These are phyloP conservation scores for Selenia dentaria DNA, from an alignment of 2,888 invertebrate genomes.

Conservation along the genomic window DNA sequence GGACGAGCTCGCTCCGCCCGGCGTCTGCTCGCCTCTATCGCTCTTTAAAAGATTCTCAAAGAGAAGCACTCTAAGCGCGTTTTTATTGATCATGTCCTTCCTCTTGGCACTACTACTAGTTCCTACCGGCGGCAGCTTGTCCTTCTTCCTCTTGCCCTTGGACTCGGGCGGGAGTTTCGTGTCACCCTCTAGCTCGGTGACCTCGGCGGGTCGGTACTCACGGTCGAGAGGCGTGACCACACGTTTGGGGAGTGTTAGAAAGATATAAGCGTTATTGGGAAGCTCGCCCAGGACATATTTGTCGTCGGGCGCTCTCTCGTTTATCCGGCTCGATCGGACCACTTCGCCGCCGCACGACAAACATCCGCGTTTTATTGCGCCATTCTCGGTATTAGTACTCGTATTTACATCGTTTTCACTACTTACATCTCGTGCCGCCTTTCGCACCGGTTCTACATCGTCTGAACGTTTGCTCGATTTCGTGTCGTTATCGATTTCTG, in stretches of 20 bases:
- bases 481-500: slow-evolving; percentile 26
- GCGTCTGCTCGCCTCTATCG: slow-evolving; percentile 47
- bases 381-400: slow-evolving; percentile 13
- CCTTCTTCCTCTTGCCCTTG: slow-evolving; percentile 45
- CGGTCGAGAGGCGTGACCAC: slow-evolving; percentile 39
- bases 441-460: slow-evolving; percentile 8
- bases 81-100: slow-evolving; percentile 53
- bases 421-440: slow-evolving; percentile 29
- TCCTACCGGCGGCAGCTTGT: slow-evolving; percentile 38
- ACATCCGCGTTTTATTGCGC: slow-evolving; percentile 4
- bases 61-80: slow-evolving; percentile 60
- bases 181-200: slow-evolving; percentile 42
- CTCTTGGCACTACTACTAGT: slow-evolving; percentile 42
- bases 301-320: slow-evolving; percentile 27
- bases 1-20: slow-evolving; percentile 22
- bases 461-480: slow-evolving; percentile 15
- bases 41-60: slow-evolving; percentile 60
- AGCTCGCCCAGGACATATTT: slow-evolving; percentile 50
- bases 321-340: slow-evolving; percentile 14
- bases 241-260: slow-evolving; percentile 64
- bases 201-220: slow-evolving; percentile 18
- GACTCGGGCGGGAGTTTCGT: slow-evolving; percentile 23
- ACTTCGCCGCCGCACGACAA: slow-evolving; percentile 11
- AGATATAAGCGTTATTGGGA: slow-evolving; percentile 62
- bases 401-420: slow-evolving; percentile 22